phyloP scores from a whole-genome alignment of 2,888 invertebrate species.

The Euclidia mi region DNA sequence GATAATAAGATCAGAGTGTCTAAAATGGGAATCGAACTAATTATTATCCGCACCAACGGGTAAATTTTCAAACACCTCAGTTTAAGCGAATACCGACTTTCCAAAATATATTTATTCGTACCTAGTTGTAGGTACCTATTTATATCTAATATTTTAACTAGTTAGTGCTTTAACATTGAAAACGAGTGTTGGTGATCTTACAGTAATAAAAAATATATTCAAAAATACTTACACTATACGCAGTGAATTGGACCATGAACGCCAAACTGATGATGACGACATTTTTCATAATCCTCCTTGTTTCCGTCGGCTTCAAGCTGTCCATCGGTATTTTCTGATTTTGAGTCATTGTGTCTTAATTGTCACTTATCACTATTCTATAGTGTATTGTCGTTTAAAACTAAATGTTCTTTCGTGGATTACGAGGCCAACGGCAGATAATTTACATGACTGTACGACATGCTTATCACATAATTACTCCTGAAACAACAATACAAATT shows the following conservation, averaged over 20 bases:
- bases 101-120: no score
- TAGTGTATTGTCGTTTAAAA: background rate
- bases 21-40: no score
- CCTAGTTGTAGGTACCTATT: no score
- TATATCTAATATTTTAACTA: no score
- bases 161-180: no score
- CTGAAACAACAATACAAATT: constrained; percentile 27
- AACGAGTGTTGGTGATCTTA: no score
- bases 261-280: constrained; percentile 89
- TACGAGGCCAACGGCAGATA: background rate
- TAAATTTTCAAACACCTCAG: no score
- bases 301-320: constrained; percentile 65
- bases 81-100: no score
- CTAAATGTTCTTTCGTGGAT: background rate
- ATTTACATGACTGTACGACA: background rate
- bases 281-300: constrained; percentile 83
- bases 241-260: constrained; percentile 92
- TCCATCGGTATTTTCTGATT: constrained; percentile 46
- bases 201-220: no score
- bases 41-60: no score
- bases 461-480: background rate
- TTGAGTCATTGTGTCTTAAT: constrained; percentile 35
- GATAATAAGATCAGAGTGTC: no score
- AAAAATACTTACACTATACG: constrained; percentile 71
- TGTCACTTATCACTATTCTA: constrained; percentile 6